Evolutionary conservation across 2,797 vertebrate genomes (phyloP).

Genomic region (Anguilla anguilla): DNA sequence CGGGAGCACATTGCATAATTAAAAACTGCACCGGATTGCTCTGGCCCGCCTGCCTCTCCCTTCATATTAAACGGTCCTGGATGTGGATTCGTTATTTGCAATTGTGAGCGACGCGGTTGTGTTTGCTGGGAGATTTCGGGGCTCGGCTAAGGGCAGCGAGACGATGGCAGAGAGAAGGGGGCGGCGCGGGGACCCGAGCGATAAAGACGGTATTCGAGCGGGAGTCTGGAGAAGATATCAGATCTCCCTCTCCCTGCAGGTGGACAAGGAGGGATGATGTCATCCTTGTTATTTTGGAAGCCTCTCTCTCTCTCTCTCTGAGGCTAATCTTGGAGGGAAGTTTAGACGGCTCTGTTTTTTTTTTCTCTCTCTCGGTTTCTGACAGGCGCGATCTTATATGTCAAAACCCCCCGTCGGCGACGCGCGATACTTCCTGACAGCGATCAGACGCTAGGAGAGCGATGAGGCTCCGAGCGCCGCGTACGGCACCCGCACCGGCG

Average conservation of each 20-base stretch:
- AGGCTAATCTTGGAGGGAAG: constrained; percentile 28
- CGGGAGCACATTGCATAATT: neutral
- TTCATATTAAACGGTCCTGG: neutral
- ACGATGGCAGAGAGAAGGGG: constrained; percentile 12
- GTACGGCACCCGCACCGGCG: neutral
- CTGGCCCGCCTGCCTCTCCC: neutral
- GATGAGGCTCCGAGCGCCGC: neutral
- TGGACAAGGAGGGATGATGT: constrained; percentile 36
- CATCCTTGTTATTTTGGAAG: constrained; percentile 38
- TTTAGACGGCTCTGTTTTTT: constrained; percentile 25
- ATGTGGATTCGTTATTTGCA: constrained; percentile 22
- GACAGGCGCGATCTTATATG: neutral
- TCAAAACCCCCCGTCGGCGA: neutral
- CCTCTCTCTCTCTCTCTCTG: constrained; percentile 18
- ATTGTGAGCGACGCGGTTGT: constrained; percentile 6
- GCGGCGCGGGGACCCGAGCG: neutral
- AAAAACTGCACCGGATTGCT: neutral
- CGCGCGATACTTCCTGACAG: neutral
- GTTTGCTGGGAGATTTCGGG: constrained; percentile 4
- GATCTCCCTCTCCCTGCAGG: constrained; percentile 32
- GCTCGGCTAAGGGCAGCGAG: neutral
- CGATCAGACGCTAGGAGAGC: neutral
- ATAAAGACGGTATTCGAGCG: constrained; percentile 17
- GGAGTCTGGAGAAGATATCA: constrained; percentile 37
- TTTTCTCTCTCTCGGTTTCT: neutral